Evolutionary conservation across 1,140 invertebrate genomes (phyloP).

Genomic region (Macrostomum lignano): DNA sequence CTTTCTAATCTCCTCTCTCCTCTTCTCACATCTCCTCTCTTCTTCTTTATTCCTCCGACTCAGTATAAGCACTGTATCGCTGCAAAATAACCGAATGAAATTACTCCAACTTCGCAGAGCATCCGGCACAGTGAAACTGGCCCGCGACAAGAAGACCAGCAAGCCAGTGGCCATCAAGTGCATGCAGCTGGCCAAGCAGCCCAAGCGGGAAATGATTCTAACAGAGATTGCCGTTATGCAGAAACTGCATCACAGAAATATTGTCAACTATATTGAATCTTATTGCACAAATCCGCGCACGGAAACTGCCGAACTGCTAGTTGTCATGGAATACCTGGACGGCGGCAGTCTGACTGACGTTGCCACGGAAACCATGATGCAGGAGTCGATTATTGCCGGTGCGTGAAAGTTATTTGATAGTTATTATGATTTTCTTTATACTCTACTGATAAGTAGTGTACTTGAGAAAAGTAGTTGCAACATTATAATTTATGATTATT

Average conservation of each 20-base stretch:
- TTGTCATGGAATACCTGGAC: slow-evolving; percentile 41
- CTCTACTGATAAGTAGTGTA: too few relatives aligned
- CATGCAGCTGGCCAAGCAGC: slow-evolving; percentile 4
- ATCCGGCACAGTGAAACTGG: slow-evolving; percentile 29
- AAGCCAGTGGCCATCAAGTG: slow-evolving; percentile 6
- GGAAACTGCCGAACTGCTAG: slow-evolving; percentile 32
- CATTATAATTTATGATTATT: too few relatives aligned
- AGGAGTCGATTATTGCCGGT: slow-evolving; percentile 91
- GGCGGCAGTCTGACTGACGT: slow-evolving; percentile 92
- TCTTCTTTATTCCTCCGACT: too few relatives aligned
- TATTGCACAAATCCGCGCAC: slow-evolving; percentile 47
- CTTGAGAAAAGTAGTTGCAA: too few relatives aligned
- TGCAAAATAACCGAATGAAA: too few relatives aligned
- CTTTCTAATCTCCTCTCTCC: too few relatives aligned
- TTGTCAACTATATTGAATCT: slow-evolving; percentile 30
- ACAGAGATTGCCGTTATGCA: slow-evolving; percentile 16
- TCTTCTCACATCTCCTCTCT: too few relatives aligned
- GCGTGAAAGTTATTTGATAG: too few relatives aligned
- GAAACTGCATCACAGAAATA: slow-evolving; percentile 8
- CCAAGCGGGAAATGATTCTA: slow-evolving; percentile 5
- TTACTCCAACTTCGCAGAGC: too few relatives aligned
- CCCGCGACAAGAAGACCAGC: neutral
- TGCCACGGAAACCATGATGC: slow-evolving; percentile 98
- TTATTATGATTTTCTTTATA: too few relatives aligned
- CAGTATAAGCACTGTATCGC: too few relatives aligned